Evolutionary conservation across 2,797 vertebrate species (phyloP), one percentile per base, ranked within the genome.

Genomic region (Callimico goeldii): DNA sequence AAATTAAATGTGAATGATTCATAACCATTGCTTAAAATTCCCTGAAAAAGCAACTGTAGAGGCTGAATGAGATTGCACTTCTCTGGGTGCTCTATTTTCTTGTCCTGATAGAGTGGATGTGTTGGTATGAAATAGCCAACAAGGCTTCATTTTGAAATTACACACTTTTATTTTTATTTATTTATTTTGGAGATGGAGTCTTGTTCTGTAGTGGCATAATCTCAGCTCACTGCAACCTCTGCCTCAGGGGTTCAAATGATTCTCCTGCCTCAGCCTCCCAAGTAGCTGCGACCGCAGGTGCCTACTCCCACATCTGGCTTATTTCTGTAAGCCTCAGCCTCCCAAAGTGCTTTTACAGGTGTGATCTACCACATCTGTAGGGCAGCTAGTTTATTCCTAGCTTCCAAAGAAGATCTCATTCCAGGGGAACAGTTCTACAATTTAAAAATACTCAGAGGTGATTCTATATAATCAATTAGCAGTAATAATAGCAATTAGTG

Each of bases 1-100:
- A 96, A 96, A 96, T 96, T 77, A 95, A 96, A 92, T 93, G 88
- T 79, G 85, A 96, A 96, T 97, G 87, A 90, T 83, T 95, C 85
- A 94, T 91, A 97, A 93, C 48, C 33, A 13, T 88, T 64, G 55
- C 57, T 83, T 88, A 79, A 94, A 94, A 92, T 96, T 94, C 70
- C n/a, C 84, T 85, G 70, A 75, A 86, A 79, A 94, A 52, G 46
- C 57, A 67, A 95, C 87, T 57, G 36, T 30, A 67, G 87, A 94
- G 48, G 72, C 72, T 76, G 79, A 85, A 70, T 15, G 30, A 93
- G 81, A 91, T 67, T n/a, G 22, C 8, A 5, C 28, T 95, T 85
- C 90, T 48, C 81, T 88, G 36, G 52, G 41, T 64, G 13, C 11
- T 95, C 91, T 89, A 33, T 84, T 87, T 75, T 46, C 79, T 94